Conservation (phyloP, 2,888 invertebrate species). For the Drosophila acutilabella region DNA sequence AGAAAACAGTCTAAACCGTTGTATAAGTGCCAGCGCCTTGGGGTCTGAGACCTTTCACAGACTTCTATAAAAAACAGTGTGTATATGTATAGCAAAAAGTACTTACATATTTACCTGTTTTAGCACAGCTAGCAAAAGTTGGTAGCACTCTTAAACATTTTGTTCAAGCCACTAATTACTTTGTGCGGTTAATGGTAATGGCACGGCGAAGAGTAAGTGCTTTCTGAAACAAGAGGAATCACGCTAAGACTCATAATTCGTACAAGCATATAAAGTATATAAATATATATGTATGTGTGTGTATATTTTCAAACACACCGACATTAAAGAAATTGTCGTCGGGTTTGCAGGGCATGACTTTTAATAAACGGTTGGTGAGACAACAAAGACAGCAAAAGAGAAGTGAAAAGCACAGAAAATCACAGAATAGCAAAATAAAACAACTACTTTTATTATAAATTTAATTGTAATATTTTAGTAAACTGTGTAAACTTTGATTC, state of each 20-base stretch:
- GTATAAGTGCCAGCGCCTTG: slow-evolving; percentile 32
- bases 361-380: slow-evolving; percentile 48
- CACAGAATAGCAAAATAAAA: too few relatives aligned
- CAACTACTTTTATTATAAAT: neutral
- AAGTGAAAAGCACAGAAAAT: too few relatives aligned
- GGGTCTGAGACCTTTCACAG: neutral
- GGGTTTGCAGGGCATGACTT: slow-evolving; percentile 44
- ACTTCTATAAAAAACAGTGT: slow-evolving; percentile 10
- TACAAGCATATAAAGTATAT: neutral
- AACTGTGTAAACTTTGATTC: too few relatives aligned
- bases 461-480: neutral
- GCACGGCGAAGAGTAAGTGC: slow-evolving; percentile 63
- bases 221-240: slow-evolving; percentile 41
- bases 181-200: slow-evolving; percentile 54
- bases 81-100: slow-evolving; percentile 23
- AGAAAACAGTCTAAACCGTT: slow-evolving; percentile 30
- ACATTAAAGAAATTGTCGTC: slow-evolving; percentile 29
- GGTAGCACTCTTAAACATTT: slow-evolving; percentile 31
- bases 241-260: slow-evolving; percentile 14
- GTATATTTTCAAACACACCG: neutral
- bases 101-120: slow-evolving; percentile 30
- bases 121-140: slow-evolving; percentile 12
- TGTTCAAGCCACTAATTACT: slow-evolving; percentile 67
- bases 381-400: slow-evolving; percentile 5
- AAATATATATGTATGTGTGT: neutral